Evolutionary conservation across 2,888 invertebrate genomes (phyloP).

Genomic region (Amphipyra tragopoginis): DNA sequence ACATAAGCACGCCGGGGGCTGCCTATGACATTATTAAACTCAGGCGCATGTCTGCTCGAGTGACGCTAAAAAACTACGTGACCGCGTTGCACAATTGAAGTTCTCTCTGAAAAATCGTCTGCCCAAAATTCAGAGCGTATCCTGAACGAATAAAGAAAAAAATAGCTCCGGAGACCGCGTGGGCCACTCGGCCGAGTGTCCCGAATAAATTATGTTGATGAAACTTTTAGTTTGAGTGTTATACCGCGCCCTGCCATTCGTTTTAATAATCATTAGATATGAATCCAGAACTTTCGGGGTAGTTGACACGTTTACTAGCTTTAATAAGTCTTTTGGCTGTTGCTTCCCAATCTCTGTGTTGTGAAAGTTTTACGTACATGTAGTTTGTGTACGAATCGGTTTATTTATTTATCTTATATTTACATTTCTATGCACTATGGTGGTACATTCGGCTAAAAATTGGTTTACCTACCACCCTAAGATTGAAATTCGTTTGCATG

Average conservation of each 20-base stretch:
- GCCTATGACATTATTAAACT: conserved; percentile 87
- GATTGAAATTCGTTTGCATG: too few relatives aligned
- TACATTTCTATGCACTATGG: too few relatives aligned
- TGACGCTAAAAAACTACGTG: conserved; percentile 86
- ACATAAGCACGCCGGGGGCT: conserved; percentile 61
- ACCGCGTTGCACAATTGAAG: conserved; percentile 80
- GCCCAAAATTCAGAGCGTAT: conserved; percentile 76
- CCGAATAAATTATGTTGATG: conserved; percentile 88
- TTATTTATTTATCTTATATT: too few relatives aligned
- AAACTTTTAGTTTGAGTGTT: conserved; percentile 83
- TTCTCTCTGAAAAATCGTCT: conserved; percentile 78
- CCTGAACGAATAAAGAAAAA: conserved; percentile 82
- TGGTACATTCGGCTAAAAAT: too few relatives aligned
- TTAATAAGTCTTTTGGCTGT: conserved; percentile 13
- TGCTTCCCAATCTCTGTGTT: too few relatives aligned
- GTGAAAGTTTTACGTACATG: too few relatives aligned
- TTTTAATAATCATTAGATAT: conserved; percentile 73
- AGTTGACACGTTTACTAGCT: conserved; percentile 15
- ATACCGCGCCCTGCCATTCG: conserved; percentile 65
- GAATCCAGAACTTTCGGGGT: conserved; percentile 59
- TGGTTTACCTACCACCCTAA: too few relatives aligned
- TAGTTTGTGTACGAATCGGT: too few relatives aligned
- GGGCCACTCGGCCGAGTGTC: conserved; percentile 77
- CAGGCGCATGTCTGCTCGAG: conserved; percentile 82
- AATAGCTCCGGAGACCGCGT: conserved; percentile 70